Evolutionary conservation across 2,797 vertebrate genomes (phyloP).

Genomic region (Cichlasoma orientale): DNA sequence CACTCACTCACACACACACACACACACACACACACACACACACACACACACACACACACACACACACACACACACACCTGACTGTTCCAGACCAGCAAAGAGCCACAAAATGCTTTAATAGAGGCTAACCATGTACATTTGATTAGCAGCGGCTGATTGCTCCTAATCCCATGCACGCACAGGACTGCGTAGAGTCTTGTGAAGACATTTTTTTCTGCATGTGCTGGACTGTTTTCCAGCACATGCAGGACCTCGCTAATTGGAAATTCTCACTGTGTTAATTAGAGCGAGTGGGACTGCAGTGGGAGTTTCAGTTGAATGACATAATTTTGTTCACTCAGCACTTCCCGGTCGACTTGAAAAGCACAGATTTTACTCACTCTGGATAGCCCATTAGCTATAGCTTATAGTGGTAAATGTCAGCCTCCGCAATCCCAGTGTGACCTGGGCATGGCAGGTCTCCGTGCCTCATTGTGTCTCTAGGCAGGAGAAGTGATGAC

Average conservation of each 20-base stretch:
- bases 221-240: neutral
- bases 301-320: constrained; percentile 36
- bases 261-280: constrained; percentile 29
- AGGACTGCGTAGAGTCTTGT: no score
- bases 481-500: constrained; percentile 32
- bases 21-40: no score
- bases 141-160: neutral
- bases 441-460: constrained; percentile 22
- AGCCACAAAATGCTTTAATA: neutral
- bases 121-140: fast-evolving
- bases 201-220: neutral
- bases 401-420: constrained; percentile 58
- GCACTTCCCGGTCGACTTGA: constrained; percentile 45
- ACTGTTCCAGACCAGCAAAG: neutral
- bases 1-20: neutral
- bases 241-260: constrained; percentile 10
- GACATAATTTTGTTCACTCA: constrained; percentile 50
- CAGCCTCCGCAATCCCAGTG: constrained; percentile 39
- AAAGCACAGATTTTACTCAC: constrained; percentile 56
- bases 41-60: no score
- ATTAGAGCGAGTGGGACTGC: constrained; percentile 45
- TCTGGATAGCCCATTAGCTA: constrained; percentile 47
- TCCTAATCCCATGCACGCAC: neutral
- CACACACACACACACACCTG: neutral
- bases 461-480: constrained; percentile 36